Percentiles rank a stretch among this genome's conserved stretches.
These are phyloP conservation scores for Strix aluco DNA, from an alignment of 2,113 vertebrate genomes.

Conservation along the genomic window DNA sequence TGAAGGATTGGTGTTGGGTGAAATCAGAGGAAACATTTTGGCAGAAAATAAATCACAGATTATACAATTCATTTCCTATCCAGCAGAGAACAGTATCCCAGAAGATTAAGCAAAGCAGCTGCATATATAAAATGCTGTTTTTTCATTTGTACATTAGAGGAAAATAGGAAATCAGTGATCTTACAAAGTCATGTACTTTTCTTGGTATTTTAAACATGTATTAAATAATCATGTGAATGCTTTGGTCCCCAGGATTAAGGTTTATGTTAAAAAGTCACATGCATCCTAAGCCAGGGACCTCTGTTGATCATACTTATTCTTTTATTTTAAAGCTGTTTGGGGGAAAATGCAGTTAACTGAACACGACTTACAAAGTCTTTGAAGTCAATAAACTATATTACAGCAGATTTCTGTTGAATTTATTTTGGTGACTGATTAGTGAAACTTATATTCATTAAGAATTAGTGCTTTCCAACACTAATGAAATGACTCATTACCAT, in stretches of 20 bases:
- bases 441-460: neutral
- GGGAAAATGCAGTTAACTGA: neutral
- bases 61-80: neutral
- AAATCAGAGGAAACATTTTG: neutral
- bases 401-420: neutral
- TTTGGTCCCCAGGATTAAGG: constrained; percentile 3
- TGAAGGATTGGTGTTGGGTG: neutral
- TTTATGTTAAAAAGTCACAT: constrained; percentile 42
- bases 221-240: constrained; percentile 50
- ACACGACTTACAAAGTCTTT: neutral
- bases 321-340: neutral
- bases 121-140: rapidly evolving
- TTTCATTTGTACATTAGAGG: neutral
- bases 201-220: constrained; percentile 56
- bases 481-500: neutral
- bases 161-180: neutral
- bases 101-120: neutral
- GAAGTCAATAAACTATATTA: neutral
- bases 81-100: neutral
- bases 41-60: neutral
- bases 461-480: neutral
- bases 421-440: neutral
- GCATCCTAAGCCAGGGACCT: neutral
- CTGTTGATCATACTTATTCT: neutral
- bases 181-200: neutral